phyloP scores from a whole-genome alignment of 2,113 vertebrate genomes.

The Platysternon megacephalum region DNA sequence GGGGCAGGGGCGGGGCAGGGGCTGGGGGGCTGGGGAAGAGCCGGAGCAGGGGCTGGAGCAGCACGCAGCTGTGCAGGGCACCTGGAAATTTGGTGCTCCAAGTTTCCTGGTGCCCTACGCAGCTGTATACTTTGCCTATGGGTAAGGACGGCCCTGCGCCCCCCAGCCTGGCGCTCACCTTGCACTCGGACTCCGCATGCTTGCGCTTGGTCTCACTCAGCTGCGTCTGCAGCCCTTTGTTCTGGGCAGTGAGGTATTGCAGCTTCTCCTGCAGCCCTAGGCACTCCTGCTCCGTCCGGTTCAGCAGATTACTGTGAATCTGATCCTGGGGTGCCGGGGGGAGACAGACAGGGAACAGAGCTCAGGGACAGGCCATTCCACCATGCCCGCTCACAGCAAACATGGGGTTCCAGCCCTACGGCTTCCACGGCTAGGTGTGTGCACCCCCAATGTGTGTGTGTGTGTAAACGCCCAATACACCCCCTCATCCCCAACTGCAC shows the following conservation, averaged over 20 bases:
- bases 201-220: constrained; percentile 93
- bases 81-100: too few relatives aligned
- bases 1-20: too few relatives aligned
- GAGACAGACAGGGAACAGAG: not conserved
- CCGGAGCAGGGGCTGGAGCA: too few relatives aligned
- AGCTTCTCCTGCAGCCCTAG: constrained; percentile 87
- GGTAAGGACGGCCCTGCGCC: too few relatives aligned
- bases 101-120: too few relatives aligned
- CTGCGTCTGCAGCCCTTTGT: constrained; percentile 89
- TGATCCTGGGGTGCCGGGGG: constrained; percentile 79
- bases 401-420: not conserved
- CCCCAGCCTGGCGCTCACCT: constrained; percentile 58
- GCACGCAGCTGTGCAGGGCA: too few relatives aligned
- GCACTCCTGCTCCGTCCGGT: constrained; percentile 87
- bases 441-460: not conserved
- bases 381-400: not conserved
- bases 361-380: not conserved
- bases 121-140: too few relatives aligned
- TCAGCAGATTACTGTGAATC: constrained; percentile 87
- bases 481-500: not conserved
- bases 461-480: too few relatives aligned
- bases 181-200: constrained; percentile 87
- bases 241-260: constrained; percentile 87
- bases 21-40: too few relatives aligned
- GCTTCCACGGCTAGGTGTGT: not conserved